Evolutionary conservation across 1,140 invertebrate species (phyloP), one percentile per base, ranked within the genome.

Genomic region (Drosophila tropicalis): DNA sequence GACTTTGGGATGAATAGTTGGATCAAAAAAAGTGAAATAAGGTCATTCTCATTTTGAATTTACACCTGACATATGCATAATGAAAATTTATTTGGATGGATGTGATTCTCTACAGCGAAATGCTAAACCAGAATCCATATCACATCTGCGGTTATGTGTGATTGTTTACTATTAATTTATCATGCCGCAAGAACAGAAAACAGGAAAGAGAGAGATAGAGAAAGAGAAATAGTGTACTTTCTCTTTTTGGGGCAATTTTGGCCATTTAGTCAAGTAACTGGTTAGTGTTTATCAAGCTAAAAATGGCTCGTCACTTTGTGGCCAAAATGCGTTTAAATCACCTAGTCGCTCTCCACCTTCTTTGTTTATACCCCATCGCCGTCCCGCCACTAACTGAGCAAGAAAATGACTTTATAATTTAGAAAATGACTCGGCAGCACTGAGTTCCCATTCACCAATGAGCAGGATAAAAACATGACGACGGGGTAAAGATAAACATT

Each of bases 371-470:
- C 12, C 13, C 13, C 13, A 5, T 4, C 4, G 10, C 40, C 40
- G 12, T 3, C 12, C 40, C 13, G 10, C 13, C n/a, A 6, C 15
- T 7, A 4, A 12, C 13, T 22, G 58, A 51, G 34, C 57, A 41
- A 44, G 47, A 63, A 86, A 87, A 87, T 87, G 82, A 79, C 83
- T 79, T 82, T 87, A 87, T 87, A 87, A 87, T 86, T 86, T 79
- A 17, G 63, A 51, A 79, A 86, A 86, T 86, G 83, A 82, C 57
- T 66, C 29, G 7, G 58, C 83, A 72, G 34, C 74, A 51, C 17
- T 10, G 44, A 51, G 17, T 79, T 74, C 39, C 29, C 32, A 56
- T 47, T 64, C 54, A 55, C 25, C 44, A 61, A 9, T 39, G 51
- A 51, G 10, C 7, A 36, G 17, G 12, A 12, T 25, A 12, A 32